phyloP scores from a whole-genome alignment of 2,888 invertebrate species.

The Hylaea fasciaria region DNA sequence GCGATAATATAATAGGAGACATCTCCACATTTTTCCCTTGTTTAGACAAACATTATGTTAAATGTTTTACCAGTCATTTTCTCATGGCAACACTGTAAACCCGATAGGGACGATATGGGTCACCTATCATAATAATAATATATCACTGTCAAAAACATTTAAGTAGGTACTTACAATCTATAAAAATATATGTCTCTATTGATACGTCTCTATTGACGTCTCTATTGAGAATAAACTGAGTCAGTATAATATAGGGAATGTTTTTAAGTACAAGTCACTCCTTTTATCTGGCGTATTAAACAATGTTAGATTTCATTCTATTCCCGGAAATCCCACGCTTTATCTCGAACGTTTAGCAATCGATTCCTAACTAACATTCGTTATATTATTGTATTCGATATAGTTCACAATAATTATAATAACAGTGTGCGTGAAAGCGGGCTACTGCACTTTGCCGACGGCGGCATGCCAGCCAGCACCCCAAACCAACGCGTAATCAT shows the following conservation, averaged over 20 bases:
- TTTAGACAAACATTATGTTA: constrained; percentile 58
- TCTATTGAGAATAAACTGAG: too few species aligned
- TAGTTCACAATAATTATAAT: constrained; percentile 37
- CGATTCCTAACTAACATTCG: constrained; percentile 40
- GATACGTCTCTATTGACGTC: too few species aligned
- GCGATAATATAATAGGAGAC: constrained; percentile 83
- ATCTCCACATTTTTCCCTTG: constrained; percentile 73
- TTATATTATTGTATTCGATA: constrained; percentile 47
- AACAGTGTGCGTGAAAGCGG: constrained; percentile 41
- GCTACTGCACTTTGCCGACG: constrained; percentile 40
- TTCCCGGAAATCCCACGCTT: constrained; percentile 29
- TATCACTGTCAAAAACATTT: too few species aligned
- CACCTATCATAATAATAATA: too few species aligned
- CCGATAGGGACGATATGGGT: constrained; percentile 11
- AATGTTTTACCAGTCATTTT: constrained; percentile 56
- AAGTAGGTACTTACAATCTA: too few species aligned
- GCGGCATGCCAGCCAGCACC: constrained; percentile 41
- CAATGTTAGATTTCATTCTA: neutral
- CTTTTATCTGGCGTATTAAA: neutral
- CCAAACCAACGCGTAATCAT: constrained; percentile 58
- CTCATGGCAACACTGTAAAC: constrained; percentile 49
- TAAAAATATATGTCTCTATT: too few species aligned
- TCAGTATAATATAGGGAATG: too few species aligned
- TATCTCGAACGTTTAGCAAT: constrained; percentile 16
- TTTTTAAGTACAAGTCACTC: too few species aligned